Base-by-base conservation (phyloP, 2,113 vertebrate genomes). In the Hassar affinis region DNA sequence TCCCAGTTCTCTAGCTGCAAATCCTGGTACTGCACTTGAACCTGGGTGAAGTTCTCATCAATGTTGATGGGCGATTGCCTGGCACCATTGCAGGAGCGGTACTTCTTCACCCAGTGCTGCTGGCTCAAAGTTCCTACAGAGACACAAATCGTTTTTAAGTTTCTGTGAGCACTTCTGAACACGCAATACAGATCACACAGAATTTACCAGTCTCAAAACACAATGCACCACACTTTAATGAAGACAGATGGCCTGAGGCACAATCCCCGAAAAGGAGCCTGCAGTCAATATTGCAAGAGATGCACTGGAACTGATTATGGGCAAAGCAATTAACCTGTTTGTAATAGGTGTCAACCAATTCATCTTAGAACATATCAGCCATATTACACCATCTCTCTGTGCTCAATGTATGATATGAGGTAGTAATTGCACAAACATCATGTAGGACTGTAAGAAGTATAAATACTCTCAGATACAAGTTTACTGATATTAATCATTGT, bases 61-160 rank as follows among this genome's bases (percentile, higher is more conserved):
- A 99, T 97, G 92, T 99, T 96, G 86, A 99, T 95, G 11, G 98
- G 98, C 0, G 97, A 99, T 61, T 99, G 98, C 77, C 94, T 96
- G 90, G 94, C 95, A 77, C 95, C 96, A 88, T 95, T 96, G 77
- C 98, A 99, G 78, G 92, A 90, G 57, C 96, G 95, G 79, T 96
- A 98, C 91, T 94, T 98, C 92, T 95, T 97, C 12, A 93, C 95
- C 98, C 98, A 99, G 87, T 91, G 95, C 78, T 91, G 94, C 92
- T 97, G 96, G 93, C 95, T 98, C 88, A 98, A 88, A 81, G 94
- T 92, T 76, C 97, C 98, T 99, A 91, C 45, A 69, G 80, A 77
- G 10, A 83, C 20, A n/a, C 12, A 61, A 84, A 85, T 51, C 17
- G 5, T 27, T 17, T 72, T 3, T 42, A 42, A 3, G 38, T 2